These are phyloP conservation scores for Pituophis catenifer DNA, from an alignment of 2,113 vertebrate species.

Conservation along the genomic window DNA sequence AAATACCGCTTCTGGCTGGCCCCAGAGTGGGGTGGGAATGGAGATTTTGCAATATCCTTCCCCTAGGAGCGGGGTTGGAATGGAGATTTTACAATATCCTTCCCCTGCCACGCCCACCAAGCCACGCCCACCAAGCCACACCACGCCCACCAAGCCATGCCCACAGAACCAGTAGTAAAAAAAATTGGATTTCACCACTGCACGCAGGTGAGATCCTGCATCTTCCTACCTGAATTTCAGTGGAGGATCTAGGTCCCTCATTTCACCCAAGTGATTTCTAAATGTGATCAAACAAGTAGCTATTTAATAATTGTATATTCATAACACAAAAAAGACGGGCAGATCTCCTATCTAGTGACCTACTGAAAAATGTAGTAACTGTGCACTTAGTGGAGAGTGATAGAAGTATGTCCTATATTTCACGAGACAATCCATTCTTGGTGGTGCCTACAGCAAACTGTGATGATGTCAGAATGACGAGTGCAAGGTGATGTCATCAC, in stretches of 20 bases:
- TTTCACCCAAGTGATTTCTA: not conserved
- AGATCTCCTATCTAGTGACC: not conserved
- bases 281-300: not conserved
- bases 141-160: too few species aligned
- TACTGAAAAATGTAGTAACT: not conserved
- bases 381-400: not conserved
- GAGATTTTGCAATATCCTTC: too few species aligned
- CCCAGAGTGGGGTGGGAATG: too few species aligned
- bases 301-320: not conserved
- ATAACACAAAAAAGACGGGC: not conserved
- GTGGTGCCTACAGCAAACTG: not conserved
- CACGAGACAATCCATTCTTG: not conserved
- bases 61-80: too few species aligned
- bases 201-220: not conserved
- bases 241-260: not conserved
- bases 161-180: too few species aligned
- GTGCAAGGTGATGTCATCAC: not conserved
- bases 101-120: too few species aligned
- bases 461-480: not conserved
- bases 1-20: too few species aligned
- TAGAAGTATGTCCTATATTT: not conserved
- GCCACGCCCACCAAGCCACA: too few species aligned
- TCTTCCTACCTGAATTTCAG: not conserved
- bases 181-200: too few species aligned
- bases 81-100: too few species aligned